A percentile compares a stretch with the other conserved stretches of the same genome.
Conservation (phyloP, 2,797 vertebrate genomes). For the Diplodus puntazzo region DNA sequence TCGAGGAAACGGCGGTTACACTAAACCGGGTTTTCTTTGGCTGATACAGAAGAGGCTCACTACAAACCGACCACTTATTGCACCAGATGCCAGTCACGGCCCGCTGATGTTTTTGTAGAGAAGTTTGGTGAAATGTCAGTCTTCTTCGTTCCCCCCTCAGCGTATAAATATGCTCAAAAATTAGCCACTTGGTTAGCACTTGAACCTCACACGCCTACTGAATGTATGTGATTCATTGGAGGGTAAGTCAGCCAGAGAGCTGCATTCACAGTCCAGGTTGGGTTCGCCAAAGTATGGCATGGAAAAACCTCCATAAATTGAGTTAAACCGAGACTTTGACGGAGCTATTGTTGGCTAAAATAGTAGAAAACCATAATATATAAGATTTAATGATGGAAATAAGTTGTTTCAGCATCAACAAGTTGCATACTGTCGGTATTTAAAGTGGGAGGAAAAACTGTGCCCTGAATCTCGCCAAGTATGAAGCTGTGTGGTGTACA, state of each 20-base stretch:
- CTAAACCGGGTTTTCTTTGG: constrained; percentile 83
- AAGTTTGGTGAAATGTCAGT: constrained; percentile 77
- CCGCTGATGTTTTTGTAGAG: constrained; percentile 73
- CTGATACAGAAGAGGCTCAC: constrained; percentile 64
- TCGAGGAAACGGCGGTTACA: constrained; percentile 74
- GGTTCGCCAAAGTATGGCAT: constrained; percentile 47
- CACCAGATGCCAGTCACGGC: constrained; percentile 78
- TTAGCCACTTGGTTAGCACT: constrained; percentile 70
- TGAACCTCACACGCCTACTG: constrained; percentile 63
- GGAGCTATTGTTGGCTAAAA: constrained; percentile 66
- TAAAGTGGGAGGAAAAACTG: constrained; percentile 74
- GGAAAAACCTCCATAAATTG: constrained; percentile 39
- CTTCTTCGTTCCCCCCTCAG: constrained; percentile 54
- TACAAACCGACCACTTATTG: constrained; percentile 72
- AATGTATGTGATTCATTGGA: constrained; percentile 60
- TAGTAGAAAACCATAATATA: constrained; percentile 52
- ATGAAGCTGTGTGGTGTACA: constrained; percentile 82
- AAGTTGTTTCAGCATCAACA: constrained; percentile 69
- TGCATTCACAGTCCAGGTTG: constrained; percentile 22
- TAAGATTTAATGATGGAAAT: constrained; percentile 67
- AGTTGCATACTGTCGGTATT: constrained; percentile 71
- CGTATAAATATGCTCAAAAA: constrained; percentile 65
- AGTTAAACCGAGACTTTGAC: constrained; percentile 36
- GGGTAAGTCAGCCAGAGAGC: constrained; percentile 41
- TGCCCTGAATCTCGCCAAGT: constrained; percentile 75